Evolutionary conservation across 1,140 invertebrate species (phyloP), one percentile per base, ranked within the genome.

Genomic region (Zaprionus gabonicus): DNA sequence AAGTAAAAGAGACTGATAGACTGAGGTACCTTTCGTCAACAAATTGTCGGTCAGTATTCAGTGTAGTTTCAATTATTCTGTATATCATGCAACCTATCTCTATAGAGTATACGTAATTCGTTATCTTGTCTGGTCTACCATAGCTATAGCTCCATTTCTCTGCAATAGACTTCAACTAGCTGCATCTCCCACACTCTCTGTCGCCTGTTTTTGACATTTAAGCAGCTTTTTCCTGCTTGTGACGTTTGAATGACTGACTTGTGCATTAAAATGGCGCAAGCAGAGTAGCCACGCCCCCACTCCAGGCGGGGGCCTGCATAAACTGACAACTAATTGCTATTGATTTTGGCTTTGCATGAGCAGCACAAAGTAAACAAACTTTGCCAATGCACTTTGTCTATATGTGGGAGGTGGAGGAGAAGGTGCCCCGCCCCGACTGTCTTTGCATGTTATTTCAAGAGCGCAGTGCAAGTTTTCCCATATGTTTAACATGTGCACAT

Each of bases 281-380:
- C 38, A 49, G 2, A 20, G 7, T 51, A 20, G 31, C 20, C n/a
- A 56, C 41, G 15, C 46, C 41, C 28, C 10, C 12, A 53, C 59
- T 51, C 27, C 60, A 58, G 17, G 36, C 1, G 25, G 25, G 12
- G n/a, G 25, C 31, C 67, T 59, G 60, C 60, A 65, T 59, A 65
- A 60, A 55, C 65, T 76, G 69, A 44, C 69, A 71, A 71, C 68
- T 67, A 76, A 76, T 67, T 76, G 70, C 67, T 76, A 76, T 76
- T 67, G 74, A 76, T 72, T 76, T 76, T 56, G 51, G 41, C 62
- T 76, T 67, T 72, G 62, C 73, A 76, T 76, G 73, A 7, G n/a
- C 27, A 41, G 23, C 13, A 44, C 41, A 64, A 49, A 57, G 12
- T 13, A 28, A 59, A 63, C 56, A 20, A 25, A 62, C 17, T 41